Base-by-base conservation (phyloP, 2,113 vertebrate genomes). In the Lathamus discolor region DNA sequence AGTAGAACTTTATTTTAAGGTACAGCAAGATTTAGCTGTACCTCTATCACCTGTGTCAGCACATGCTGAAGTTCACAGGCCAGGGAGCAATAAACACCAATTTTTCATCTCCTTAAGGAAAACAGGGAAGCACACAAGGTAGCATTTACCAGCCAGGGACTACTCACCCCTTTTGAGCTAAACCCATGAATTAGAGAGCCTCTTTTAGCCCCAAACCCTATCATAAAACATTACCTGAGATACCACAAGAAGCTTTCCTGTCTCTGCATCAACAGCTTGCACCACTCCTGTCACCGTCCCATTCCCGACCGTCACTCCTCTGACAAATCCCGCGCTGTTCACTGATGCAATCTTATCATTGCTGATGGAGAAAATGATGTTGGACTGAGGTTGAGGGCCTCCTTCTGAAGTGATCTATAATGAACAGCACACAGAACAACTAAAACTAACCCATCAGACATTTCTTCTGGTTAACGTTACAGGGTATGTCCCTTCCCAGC, bases 361-460 rank as follows among this genome's bases (percentile, higher is more conserved):
- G 22, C 98, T 98, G 68, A 99, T 97, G 31, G 99, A 99, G 97
- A 99, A 99, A 63, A 99, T 96, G 55, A 99, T 99, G 97, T 99
- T 99, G 97, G 99, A 99, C 90, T 99, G 99, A 39, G 99, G 99
- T 88, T 99, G 99, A 11, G 99, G 99, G n/a, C 99, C 99, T 20
- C 99, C 99, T 95, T 99, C 99, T 8, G 99, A 99, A 63, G 99
- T 99, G 95, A 99, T 98, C 99, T 99, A 66, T 14, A 61, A 51
- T 43, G 22, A 76, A 81, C 0, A 95, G 57, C 39, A 83, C 15
- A 69, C 35, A 86, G 73, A 49, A 68, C n/a, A 92, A 80, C 24
- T 37, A 23, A 31, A 62, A 9, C 18, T 12, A 55, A 67, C 22
- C 16, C 35, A 17, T 23, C 28, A 33, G 43, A 8, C 6, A 35